Percentiles rank a stretch among this genome's conserved stretches.
Conservation (phyloP, 2,113 vertebrate genomes). For the Anser cygnoides region DNA sequence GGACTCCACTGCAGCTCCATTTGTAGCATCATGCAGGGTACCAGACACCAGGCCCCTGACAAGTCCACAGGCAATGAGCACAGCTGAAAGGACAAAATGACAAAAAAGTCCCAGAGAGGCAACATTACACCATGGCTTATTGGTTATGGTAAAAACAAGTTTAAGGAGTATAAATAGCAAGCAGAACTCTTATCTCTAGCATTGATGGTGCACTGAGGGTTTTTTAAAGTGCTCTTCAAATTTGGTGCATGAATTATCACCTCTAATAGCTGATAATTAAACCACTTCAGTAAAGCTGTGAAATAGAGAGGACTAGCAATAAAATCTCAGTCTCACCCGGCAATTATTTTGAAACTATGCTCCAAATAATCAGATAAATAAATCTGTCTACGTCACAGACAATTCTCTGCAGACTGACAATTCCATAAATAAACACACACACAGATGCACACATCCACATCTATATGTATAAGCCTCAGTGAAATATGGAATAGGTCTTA, state of each 20-base stretch:
- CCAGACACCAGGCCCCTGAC: neutral
- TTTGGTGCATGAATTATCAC: constrained; percentile 71
- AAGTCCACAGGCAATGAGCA: neutral
- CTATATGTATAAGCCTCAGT: neutral
- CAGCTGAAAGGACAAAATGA: neutral
- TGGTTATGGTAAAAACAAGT: neutral
- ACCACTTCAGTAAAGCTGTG: constrained; percentile 66
- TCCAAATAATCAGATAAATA: constrained; percentile 51
- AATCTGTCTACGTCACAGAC: neutral
- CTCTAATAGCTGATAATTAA: constrained; percentile 76
- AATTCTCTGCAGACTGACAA: neutral
- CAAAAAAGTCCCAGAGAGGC: neutral
- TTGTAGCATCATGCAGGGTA: neutral
- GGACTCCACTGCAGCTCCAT: neutral
- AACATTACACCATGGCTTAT: neutral
- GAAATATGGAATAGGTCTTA: neutral
- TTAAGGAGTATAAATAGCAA: neutral
- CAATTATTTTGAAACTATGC: constrained; percentile 50
- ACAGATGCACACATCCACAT: constrained; percentile 21
- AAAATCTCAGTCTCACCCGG: constrained; percentile 48
- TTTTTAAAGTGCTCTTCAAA: constrained; percentile 39
- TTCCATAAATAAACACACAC: constrained; percentile 32
- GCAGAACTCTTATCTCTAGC: neutral
- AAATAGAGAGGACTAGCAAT: constrained; percentile 49
- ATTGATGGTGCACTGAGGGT: neutral